phyloP scores from a whole-genome alignment of 2,113 vertebrate genomes.

The Carettochelys insculpta region DNA sequence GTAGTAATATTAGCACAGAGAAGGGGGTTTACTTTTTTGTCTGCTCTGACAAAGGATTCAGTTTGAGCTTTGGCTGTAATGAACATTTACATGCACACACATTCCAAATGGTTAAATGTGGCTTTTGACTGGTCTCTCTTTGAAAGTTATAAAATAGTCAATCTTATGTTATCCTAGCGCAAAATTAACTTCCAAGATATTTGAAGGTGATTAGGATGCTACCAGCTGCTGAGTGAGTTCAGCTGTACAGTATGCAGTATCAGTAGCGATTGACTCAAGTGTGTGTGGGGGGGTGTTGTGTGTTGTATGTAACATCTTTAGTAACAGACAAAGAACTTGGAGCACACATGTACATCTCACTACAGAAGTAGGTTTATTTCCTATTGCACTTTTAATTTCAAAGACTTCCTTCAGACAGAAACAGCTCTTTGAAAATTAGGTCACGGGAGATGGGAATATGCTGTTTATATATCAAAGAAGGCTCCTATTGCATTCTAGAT shows the following conservation, averaged over 20 bases:
- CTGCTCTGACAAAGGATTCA: not conserved
- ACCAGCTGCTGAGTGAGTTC: not conserved
- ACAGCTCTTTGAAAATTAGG: not conserved
- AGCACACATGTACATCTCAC: not conserved
- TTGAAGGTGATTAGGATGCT: not conserved
- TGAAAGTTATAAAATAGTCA: not conserved
- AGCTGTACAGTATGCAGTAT: too few relatives aligned
- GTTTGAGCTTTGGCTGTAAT: not conserved
- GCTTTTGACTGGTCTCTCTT: not conserved
- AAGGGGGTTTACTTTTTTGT: not conserved
- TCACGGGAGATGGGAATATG: not conserved
- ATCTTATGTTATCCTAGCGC: not conserved
- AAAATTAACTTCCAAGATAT: not conserved
- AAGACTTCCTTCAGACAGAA: not conserved
- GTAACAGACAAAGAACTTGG: not conserved
- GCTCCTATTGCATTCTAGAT: not conserved
- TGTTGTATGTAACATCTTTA: not conserved
- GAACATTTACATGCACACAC: not conserved
- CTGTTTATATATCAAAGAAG: not conserved
- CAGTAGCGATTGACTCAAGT: not conserved
- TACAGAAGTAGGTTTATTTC: not conserved
- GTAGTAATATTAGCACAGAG: not conserved
- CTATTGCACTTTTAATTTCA: not conserved
- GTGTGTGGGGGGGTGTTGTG: not conserved
- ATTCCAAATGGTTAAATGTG: not conserved